Evolutionary conservation across 2,888 invertebrate genomes (phyloP).

Genomic region (Monopis laevigella): DNA sequence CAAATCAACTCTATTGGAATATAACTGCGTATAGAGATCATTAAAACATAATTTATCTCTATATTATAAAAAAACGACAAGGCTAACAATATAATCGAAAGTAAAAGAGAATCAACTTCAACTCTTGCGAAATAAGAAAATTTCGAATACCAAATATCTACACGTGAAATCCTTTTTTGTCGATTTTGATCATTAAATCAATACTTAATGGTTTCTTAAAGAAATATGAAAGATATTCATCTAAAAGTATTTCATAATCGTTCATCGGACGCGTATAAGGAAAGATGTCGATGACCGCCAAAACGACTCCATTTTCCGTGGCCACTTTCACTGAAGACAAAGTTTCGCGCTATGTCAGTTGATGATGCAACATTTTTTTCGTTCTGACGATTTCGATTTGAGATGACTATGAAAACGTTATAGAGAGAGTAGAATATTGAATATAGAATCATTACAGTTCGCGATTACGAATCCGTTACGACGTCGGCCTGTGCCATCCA

Average conservation of each 20-base stretch:
- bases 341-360: slow-evolving; percentile 33
- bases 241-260: background rate
- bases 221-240: background rate
- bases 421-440: slow-evolving; percentile 7
- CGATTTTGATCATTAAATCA: too few species aligned
- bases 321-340: slow-evolving; percentile 23
- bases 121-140: too few species aligned
- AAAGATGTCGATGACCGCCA: slow-evolving; percentile 29
- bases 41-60: too few species aligned
- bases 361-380: slow-evolving; percentile 36
- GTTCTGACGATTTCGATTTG: slow-evolving; percentile 35
- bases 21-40: slow-evolving; percentile 47
- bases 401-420: slow-evolving; percentile 9
- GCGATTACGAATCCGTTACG: slow-evolving; percentile 8
- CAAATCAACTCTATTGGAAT: slow-evolving; percentile 52
- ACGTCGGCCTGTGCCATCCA: background rate
- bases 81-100: too few species aligned
- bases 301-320: slow-evolving; percentile 20
- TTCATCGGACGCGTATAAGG: background rate
- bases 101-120: too few species aligned
- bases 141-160: too few species aligned
- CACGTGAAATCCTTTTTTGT: too few species aligned
- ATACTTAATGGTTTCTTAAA: too few species aligned
- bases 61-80: too few species aligned
- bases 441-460: too few species aligned